phyloP scores from a whole-genome alignment of 2,888 invertebrate species.

The Hipparchia sbordonii region DNA sequence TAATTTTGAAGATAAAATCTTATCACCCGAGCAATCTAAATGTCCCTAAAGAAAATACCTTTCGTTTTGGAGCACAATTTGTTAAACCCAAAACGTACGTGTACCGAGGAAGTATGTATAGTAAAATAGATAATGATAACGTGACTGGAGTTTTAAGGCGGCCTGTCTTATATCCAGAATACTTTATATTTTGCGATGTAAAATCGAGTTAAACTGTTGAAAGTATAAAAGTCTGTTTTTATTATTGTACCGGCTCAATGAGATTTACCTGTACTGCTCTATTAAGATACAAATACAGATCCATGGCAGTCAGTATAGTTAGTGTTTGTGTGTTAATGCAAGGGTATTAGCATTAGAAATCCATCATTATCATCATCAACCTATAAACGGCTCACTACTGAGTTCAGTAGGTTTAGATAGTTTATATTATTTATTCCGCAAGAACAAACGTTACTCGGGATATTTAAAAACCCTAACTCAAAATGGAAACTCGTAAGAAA shows the following conservation, averaged over 20 bases:
- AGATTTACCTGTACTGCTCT: not conserved
- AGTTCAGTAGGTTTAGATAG: no score
- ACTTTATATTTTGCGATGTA: conserved; percentile 8
- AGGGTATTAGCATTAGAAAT: no score
- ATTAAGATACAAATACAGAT: no score
- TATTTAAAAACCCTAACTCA: no score
- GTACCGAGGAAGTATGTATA: conserved; percentile 12
- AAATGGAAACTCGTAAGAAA: no score
- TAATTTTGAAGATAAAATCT: conserved; percentile 38
- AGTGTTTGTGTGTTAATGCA: no score
- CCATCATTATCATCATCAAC: no score
- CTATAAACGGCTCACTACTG: no score
- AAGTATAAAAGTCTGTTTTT: conserved; percentile 2
- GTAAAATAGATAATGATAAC: conserved; percentile 24
- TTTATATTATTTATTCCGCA: no score
- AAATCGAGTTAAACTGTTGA: conserved; percentile 13
- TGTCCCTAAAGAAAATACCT: conserved; percentile 36
- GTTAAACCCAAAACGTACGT: conserved; percentile 28
- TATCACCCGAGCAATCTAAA: conserved; percentile 34
- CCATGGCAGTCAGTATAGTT: no score
- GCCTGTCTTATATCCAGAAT: conserved; percentile 7
- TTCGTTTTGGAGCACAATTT: conserved; percentile 32
- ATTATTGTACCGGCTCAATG: not conserved
- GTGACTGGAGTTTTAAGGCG: conserved; percentile 17
- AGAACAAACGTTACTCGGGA: no score